Evolutionary conservation across 2,888 invertebrate species (phyloP).

Genomic region (Geotrupes spiniger): DNA sequence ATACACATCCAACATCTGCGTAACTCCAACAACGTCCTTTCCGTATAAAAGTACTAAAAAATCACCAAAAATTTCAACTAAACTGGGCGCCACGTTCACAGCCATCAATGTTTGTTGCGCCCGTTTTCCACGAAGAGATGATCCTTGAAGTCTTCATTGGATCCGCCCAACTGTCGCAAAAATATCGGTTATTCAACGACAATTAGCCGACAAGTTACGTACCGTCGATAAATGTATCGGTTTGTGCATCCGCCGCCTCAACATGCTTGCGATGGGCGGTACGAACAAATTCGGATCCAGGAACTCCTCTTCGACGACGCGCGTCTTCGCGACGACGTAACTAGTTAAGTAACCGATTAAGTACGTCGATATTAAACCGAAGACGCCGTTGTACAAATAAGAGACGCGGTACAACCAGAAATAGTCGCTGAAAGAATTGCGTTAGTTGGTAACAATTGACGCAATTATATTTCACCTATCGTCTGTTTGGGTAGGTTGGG

Average conservation of each 20-base stretch:
- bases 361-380: slow-evolving; percentile 55
- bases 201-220: not conserved
- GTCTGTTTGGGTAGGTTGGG: slow-evolving; percentile 6
- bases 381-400: slow-evolving; percentile 68
- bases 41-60: too few species aligned
- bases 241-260: slow-evolving; percentile 3
- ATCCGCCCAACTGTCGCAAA: slow-evolving; percentile 14
- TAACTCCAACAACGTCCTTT: too few species aligned
- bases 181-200: not conserved
- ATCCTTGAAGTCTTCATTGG: not conserved
- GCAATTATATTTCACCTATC: slow-evolving; percentile 5
- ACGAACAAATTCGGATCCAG: slow-evolving; percentile 22
- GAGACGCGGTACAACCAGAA: slow-evolving; percentile 71
- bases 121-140: too few species aligned
- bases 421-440: slow-evolving; percentile 45
- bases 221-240: slow-evolving; percentile 9
- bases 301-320: slow-evolving; percentile 22
- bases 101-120: too few species aligned
- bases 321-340: slow-evolving; percentile 34
- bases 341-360: slow-evolving; percentile 56
- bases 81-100: too few species aligned
- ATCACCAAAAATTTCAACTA: too few species aligned
- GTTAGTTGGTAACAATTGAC: too few species aligned
- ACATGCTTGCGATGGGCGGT: slow-evolving; percentile 12
- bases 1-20: too few species aligned